Conservation (phyloP, 2,888 invertebrate species). For the Chaetogeoica ovagalla region DNA sequence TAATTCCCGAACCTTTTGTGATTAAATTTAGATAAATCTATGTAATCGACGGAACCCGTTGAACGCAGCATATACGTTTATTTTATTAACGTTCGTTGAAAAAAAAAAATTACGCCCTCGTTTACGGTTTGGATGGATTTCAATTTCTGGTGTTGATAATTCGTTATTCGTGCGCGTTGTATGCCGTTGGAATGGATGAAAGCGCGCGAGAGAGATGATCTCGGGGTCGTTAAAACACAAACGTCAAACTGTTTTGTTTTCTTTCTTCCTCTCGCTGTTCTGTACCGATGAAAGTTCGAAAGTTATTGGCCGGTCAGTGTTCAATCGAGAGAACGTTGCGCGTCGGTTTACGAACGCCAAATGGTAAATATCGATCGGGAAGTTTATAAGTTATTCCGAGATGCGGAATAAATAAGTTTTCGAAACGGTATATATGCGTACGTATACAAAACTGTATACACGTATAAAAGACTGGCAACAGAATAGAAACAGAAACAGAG, state of each 20-base stretch:
- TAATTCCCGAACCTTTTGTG: no score
- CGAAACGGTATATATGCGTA: conserved; percentile 4
- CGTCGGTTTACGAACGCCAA: conserved; percentile 19
- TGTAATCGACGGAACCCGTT: no score
- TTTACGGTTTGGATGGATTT: conserved; percentile 15
- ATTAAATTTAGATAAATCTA: no score
- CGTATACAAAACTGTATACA: conserved; percentile 8
- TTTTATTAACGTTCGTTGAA: no score
- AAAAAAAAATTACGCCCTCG: background rate
- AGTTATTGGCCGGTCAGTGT: conserved; percentile 25
- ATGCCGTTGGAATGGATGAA: no score
- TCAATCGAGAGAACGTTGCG: background rate
- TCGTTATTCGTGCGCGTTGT: background rate
- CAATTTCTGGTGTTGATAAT: background rate
- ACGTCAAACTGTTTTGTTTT: conserved; percentile 7
- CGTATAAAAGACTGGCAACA: background rate
- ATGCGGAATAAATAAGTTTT: conserved; percentile 30
- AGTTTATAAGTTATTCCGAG: conserved; percentile 29
- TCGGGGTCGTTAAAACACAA: conserved; percentile 27
- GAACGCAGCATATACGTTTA: no score
- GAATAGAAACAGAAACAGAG: background rate
- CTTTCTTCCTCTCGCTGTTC: background rate
- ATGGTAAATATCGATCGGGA: conserved; percentile 40
- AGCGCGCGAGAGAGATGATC: background rate
- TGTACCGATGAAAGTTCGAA: conserved; percentile 24